Conservation (phyloP, 1,140 invertebrate genomes). For the Drosophila sechellia region DNA sequence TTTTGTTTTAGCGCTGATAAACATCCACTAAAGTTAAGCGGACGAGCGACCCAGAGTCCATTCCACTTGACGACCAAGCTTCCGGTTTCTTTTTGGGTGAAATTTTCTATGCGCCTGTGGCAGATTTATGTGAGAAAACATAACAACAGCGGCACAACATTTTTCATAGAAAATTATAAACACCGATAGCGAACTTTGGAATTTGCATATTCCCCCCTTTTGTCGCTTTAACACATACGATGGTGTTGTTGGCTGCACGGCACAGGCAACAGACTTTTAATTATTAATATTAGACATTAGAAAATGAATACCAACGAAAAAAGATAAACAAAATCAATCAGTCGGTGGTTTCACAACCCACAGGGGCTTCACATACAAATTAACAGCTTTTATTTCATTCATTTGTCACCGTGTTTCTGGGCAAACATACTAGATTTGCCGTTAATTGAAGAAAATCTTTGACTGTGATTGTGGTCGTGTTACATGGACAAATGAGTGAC, state of each 20-base stretch:
- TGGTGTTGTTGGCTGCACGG: conserved; percentile 23
- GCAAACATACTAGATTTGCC: conserved; percentile 32
- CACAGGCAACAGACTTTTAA: conserved; percentile 53
- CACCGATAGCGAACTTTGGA: conserved; percentile 48
- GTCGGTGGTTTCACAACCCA: conserved; percentile 52
- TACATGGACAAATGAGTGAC: conserved; percentile 44
- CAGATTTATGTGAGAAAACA: conserved; percentile 81
- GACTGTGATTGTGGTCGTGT: conserved; percentile 15
- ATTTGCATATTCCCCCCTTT: conserved; percentile 73
- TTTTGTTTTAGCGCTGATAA: conserved; percentile 64
- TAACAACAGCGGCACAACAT: conserved; percentile 41
- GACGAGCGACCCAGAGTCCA: conserved; percentile 41
- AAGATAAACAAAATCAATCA: conserved; percentile 66
- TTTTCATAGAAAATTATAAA: conserved; percentile 81
- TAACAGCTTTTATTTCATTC: conserved; percentile 62
- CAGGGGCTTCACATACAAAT: conserved; percentile 44
- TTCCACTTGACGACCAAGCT: conserved; percentile 69
- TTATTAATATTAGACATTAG: conserved; percentile 72
- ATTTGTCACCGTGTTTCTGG: conserved; percentile 33
- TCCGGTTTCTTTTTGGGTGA: conserved; percentile 80
- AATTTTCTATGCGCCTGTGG: conserved; percentile 73
- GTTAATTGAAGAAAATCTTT: conserved; percentile 55
- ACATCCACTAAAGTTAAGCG: conserved; percentile 50
- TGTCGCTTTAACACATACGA: conserved; percentile 55
- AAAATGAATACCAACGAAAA: conserved; percentile 56